A percentile compares a stretch with the other conserved stretches of the same genome.
Evolutionary conservation across 2,797 vertebrate genomes (phyloP).

Genomic region (Oophaga sylvatica): DNA sequence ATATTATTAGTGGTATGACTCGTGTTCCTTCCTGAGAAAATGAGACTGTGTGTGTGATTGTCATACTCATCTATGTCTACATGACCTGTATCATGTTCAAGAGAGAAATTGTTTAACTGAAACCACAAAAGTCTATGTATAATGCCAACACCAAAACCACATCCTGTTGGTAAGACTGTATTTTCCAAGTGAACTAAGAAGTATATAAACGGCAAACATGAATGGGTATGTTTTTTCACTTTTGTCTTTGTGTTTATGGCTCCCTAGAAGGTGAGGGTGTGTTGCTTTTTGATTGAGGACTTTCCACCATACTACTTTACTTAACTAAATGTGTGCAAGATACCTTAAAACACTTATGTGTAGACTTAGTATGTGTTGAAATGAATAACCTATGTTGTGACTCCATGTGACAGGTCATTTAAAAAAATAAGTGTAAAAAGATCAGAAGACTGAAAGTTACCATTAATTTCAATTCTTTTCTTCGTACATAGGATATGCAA

Average conservation of each 20-base stretch:
- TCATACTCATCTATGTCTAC: neutral
- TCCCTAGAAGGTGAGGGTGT: neutral
- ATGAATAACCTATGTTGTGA: neutral
- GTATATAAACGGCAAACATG: neutral
- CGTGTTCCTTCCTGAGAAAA: neutral
- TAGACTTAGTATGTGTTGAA: neutral
- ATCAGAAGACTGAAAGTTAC: neutral
- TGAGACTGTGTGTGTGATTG: neutral
- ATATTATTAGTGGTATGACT: slow-evolving; percentile 17
- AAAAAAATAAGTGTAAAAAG: neutral
- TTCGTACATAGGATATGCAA: neutral
- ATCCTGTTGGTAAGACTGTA: slow-evolving; percentile 37
- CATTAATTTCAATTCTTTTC: neutral
- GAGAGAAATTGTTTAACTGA: slow-evolving; percentile 26
- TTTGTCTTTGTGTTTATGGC: slow-evolving; percentile 28
- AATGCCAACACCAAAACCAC: slow-evolving; percentile 38
- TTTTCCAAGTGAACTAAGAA: slow-evolving; percentile 13
- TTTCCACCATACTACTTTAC: neutral
- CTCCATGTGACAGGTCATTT: neutral
- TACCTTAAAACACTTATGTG: neutral
- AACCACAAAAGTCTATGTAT: slow-evolving; percentile 31
- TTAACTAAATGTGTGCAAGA: neutral
- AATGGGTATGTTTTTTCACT: slow-evolving; percentile 5
- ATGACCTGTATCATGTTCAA: slow-evolving; percentile 20
- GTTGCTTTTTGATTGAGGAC: neutral